Evolutionary conservation across 37 sponge, comb jelly and placozoan species (phyloP), one percentile per base, ranked within the genome.

Genomic region (Trichoplax adhaerens): DNA sequence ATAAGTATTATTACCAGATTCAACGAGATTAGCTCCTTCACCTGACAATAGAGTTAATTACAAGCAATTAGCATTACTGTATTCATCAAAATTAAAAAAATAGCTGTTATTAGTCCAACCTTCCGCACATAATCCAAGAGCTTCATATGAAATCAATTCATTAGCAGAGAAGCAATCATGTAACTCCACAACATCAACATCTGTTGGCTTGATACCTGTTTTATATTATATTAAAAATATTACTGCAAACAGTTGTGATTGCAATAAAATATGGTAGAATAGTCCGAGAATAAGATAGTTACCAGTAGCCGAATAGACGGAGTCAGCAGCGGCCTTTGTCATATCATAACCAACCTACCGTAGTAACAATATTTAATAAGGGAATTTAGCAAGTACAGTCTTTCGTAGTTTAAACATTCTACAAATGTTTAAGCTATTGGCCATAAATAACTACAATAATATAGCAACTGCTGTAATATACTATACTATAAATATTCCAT

Each of bases 101-200:
- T 29, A 29, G 54, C 54, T 2, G 51, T 62, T 47, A 12, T 77
- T 81, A 12, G 83, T 83, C 71, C 61, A 56, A 83, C 89, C 89
- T 58, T 75, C 79, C 10, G 80, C 53, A 68, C 94, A 93, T 48
- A 93, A 89, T 0, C 94, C 89, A 63, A 93, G 82, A 49, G 89
- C 94, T 70, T 93, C 94, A 58, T 93, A 93, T 1, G 89, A 74
- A 71, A 93, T 93, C 65, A 93, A 77, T 68, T 93, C 94, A 67
- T 93, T 93, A 53, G 86, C 77, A 53, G 94, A 86, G 77, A 93
- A 93, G 74, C 94, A 93, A 75, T 93, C 94, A 57, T 93, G 94
- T 0, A 93, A 78, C 58, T 93, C 94, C 55, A 93, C 77, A 48
- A 93, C 94, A 55, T 88, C 81, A 52, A 93, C 90, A 7, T 93